Evolutionary conservation across 2,797 vertebrate species (phyloP), one percentile per base, ranked within the genome.

Genomic region (Denticeps clupeoides): DNA sequence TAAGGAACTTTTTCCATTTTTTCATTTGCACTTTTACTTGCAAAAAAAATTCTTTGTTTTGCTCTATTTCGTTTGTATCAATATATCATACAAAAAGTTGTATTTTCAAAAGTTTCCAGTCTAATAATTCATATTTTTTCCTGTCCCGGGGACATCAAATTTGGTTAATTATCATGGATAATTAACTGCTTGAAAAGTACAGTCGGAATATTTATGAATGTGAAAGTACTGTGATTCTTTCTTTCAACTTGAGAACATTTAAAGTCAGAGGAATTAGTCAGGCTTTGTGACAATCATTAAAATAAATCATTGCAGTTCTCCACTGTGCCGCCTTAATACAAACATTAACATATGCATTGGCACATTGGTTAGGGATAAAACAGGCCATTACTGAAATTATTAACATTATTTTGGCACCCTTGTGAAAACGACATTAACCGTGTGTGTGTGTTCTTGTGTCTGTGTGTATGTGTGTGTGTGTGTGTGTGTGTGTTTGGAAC

Each of bases 291-390:
- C 21, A 35, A 60, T 59, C 44, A 19, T 46, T 62, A 56, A 40
- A 28, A 37, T 61, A 56, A 60, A 60, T 53, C 41, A 53, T 59
- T 35, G 52, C 15, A 15, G 24, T 49, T 48, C 55, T 55, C 46
- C 51, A 53, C 45, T 48, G 53, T 55, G 57, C 50, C 40, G 58
- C 56, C 51, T 57, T 54, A 52, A 47, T 28, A 40, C 31, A 53
- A 57, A 63, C 59, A 59, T 59, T 63, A 59, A 55, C 49, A 58
- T 33, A 52, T 28, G 53, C 61, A 60, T 60, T 64, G 62, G 55
- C 67, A 62, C 62, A 60, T 60, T 64, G 63, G 63, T 67, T 60
- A 65, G 64, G 63, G 64, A 63, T 68, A 69, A 64, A 71, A 67
- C 68, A 65, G 49, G 52, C 53, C 56, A 73, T 70, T 65, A 68